Base-by-base conservation (phyloP, 2,797 vertebrate genomes). In the Gouania willdenowi region DNA sequence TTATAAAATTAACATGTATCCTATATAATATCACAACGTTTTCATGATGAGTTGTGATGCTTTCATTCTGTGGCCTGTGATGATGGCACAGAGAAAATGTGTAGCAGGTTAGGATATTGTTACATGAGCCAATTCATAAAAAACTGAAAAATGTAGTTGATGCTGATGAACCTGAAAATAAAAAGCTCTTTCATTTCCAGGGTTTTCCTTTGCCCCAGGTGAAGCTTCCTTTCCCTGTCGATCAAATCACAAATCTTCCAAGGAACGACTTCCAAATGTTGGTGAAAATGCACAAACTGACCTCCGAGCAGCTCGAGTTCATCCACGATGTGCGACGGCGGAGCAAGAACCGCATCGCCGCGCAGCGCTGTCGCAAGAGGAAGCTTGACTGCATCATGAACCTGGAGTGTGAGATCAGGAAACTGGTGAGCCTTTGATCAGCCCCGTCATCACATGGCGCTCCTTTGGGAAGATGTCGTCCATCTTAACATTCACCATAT, bases 191-290 rank as follows among this genome's bases (percentile, higher is more conserved):
- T 5, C 8, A 1, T 5, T n/a, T 11, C 26, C 27, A 34, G 10
- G 40, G 6, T 25, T 1, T 1, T 36, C 16, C 31, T 24, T 2
- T 6, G 23, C 42, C 34, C 42, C 84, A 98, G 96, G 93, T 99
- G 73, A 98, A 98, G 82, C 93, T 99, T 83, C 96, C 96, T 66
- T 99, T 99, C 81, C 96, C 96, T 32, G 92, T 99, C 32, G 94
- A 98, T 94, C 95, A 98, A 91, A 98, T 98, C 92, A 98, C 95
- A 71, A 95, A 98, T 91, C 95, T 98, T 92, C 95, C 96, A 86
- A 88, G 96, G 81, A 98, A 98, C 25, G 96, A 98, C 86, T 98
- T 98, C 90, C 96, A 98, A 87, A 97, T 96, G 93, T 94, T 98
- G 92, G 93, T 98, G 71, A 98, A 98, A 89, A 98, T 98, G 95